These are phyloP conservation scores for Leptopterna dolabrata DNA, from an alignment of 2,888 invertebrate genomes.

Conservation along the genomic window DNA sequence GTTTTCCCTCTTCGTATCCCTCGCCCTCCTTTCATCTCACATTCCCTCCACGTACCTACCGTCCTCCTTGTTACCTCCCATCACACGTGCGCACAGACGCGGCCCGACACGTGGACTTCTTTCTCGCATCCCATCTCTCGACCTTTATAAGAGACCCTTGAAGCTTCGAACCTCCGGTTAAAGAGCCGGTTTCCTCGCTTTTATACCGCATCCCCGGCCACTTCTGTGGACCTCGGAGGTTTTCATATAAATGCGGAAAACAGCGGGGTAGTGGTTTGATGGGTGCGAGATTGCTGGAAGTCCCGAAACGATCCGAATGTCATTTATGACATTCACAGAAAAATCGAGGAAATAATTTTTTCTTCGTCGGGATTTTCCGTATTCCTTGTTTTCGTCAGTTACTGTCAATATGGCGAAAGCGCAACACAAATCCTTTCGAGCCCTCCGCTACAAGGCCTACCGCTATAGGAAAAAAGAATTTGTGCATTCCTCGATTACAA, in stretches of 20 bases:
- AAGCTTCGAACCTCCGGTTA: background rate
- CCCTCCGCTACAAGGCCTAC: too few relatives aligned
- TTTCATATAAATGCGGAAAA: background rate
- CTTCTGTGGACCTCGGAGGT: background rate
- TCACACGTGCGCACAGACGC: slow-evolving; percentile 25
- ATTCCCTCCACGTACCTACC: slow-evolving; percentile 23
- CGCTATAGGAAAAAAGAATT: too few relatives aligned
- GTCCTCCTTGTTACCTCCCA: slow-evolving; percentile 36
- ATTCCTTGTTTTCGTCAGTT: too few relatives aligned
- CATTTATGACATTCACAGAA: too few relatives aligned
- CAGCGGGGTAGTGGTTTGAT: background rate
- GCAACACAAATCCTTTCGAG: too few relatives aligned
- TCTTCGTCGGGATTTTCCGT: too few relatives aligned
- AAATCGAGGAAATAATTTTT: too few relatives aligned
- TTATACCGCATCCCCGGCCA: background rate
- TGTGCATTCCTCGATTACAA: too few relatives aligned
- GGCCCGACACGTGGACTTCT: slow-evolving; percentile 21
- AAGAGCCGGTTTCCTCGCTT: background rate
- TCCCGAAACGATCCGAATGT: background rate
- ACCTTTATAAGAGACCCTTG: slow-evolving; percentile 4
- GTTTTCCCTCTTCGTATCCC: background rate
- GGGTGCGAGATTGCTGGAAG: background rate
- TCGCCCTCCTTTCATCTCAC: background rate
- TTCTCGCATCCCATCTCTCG: background rate
- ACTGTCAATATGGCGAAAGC: too few relatives aligned